phyloP scores from a whole-genome alignment of 2,113 vertebrate species.

The Trochalopteron elliotii region DNA sequence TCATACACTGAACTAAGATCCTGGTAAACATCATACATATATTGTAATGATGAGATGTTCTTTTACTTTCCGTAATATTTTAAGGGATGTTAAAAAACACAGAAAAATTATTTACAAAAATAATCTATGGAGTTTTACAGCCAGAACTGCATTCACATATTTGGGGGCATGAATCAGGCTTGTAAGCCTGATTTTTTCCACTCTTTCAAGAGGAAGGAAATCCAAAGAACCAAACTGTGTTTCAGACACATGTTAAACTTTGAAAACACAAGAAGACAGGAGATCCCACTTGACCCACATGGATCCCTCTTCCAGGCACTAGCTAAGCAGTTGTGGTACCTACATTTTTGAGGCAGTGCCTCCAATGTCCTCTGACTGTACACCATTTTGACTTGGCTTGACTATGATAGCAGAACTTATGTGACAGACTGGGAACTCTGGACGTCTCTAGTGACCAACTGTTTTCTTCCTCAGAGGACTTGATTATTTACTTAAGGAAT shows the following conservation, averaged over 20 bases:
- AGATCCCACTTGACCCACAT: neutral
- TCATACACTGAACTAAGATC: neutral
- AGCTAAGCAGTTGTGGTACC: neutral
- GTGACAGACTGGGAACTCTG: neutral
- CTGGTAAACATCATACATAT: neutral
- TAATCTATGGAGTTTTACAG: neutral
- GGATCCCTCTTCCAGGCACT: neutral
- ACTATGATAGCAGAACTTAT: neutral
- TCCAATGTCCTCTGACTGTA: neutral
- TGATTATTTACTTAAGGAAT: neutral
- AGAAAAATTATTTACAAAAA: neutral
- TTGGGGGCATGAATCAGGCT: neutral
- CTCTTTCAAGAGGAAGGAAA: neutral
- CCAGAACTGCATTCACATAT: neutral
- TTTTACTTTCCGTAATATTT: neutral
- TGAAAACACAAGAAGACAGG: neutral
- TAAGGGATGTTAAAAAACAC: neutral
- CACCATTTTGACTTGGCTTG: neutral
- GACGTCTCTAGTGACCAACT: neutral
- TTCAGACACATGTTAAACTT: neutral
- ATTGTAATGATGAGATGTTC: neutral
- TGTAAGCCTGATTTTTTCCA: neutral
- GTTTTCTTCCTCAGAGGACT: neutral
- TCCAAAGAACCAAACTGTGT: neutral
- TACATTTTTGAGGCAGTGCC: neutral